These are phyloP conservation scores for Lacerta viridis DNA, from an alignment of 2,797 vertebrate genomes.

Conservation along the genomic window DNA sequence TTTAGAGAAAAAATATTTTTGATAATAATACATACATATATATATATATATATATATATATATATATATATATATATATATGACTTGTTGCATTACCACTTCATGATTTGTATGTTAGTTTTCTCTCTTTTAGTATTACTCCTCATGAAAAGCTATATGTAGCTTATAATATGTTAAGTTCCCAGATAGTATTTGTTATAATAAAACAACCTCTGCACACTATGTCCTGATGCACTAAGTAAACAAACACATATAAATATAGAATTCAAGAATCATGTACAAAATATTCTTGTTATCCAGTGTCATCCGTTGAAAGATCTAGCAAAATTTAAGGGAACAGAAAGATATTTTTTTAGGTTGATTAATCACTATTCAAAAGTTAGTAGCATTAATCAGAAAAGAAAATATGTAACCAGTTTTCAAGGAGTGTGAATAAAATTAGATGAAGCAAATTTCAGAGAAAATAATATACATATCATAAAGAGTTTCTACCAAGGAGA, in stretches of 20 bases:
- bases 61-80: not conserved
- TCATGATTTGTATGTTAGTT: slow-evolving; percentile 2
- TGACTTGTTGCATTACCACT: not conserved
- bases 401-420: slow-evolving; percentile 19
- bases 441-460: slow-evolving; percentile 33
- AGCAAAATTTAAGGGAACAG: slow-evolving; percentile 44
- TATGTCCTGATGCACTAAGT: not conserved
- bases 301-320: slow-evolving; percentile 1
- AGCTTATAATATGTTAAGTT: not conserved
- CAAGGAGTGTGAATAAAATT: slow-evolving; percentile 52
- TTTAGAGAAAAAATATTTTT: not conserved
- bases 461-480: slow-evolving; percentile 50
- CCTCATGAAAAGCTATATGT: not conserved
- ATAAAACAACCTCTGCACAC: not conserved
- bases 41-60: not conserved
- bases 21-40: not conserved
- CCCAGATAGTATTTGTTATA: not conserved
- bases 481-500: slow-evolving; percentile 40
- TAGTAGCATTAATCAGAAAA: slow-evolving; percentile 29
- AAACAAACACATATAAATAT: not conserved
- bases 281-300: slow-evolving; percentile 41
- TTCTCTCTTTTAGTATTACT: not conserved
- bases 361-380: slow-evolving; percentile 46
- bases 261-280: slow-evolving; percentile 4
- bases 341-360: slow-evolving; percentile 8